Conservation (phyloP, 2,113 vertebrate genomes). For the Myrmophylax atrothorax region DNA sequence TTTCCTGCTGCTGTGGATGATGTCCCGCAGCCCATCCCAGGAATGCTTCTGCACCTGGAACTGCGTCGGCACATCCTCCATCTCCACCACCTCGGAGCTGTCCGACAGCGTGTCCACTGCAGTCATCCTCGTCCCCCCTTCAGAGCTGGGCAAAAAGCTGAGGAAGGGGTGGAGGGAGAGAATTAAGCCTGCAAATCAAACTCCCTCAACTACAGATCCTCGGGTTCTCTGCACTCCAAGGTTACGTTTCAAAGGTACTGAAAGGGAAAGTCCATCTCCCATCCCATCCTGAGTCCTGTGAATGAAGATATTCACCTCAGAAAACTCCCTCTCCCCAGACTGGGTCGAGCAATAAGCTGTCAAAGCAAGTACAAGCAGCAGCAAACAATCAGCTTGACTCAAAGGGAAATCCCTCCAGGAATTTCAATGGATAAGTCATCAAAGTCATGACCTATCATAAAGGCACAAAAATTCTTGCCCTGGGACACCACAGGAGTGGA, state of each 20-base stretch:
- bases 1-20: slow-evolving; percentile 94
- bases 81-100: slow-evolving; percentile 81
- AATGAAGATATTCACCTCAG: background rate
- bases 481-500: background rate
- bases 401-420: slow-evolving; percentile 23
- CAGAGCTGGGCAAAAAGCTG: slow-evolving; percentile 72
- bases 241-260: rapidly evolving
- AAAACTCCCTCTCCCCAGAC: background rate
- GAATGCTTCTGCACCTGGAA: slow-evolving; percentile 92
- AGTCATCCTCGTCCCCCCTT: slow-evolving; percentile 83
- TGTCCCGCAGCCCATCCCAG: slow-evolving; percentile 89
- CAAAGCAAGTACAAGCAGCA: background rate
- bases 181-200: background rate
- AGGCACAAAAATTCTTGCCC: background rate
- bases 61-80: slow-evolving; percentile 82
- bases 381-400: background rate
- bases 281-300: background rate
- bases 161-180: background rate
- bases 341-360: background rate
- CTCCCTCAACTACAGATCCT: background rate
- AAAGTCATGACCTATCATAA: background rate
- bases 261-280: background rate
- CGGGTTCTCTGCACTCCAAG: background rate
- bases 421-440: background rate
- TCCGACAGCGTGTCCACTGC: slow-evolving; percentile 79